phyloP scores from a whole-genome alignment of 2,888 invertebrate species.

The Exocentrus adspersus region DNA sequence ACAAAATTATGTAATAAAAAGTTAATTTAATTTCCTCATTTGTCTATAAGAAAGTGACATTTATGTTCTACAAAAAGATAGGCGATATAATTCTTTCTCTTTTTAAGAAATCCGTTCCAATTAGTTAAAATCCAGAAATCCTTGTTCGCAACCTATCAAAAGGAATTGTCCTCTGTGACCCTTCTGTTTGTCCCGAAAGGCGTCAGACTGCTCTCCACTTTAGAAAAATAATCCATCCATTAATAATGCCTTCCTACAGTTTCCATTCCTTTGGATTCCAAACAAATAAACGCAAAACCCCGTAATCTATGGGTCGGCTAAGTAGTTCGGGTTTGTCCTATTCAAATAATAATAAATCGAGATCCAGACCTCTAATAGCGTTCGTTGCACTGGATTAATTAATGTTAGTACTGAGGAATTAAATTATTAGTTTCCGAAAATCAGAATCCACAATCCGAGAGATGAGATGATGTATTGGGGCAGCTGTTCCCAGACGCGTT shows the following conservation, averaged over 20 bases:
- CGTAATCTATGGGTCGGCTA: conserved; percentile 10
- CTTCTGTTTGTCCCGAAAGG: background rate
- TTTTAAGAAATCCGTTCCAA: too few relatives aligned
- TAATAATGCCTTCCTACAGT: conserved; percentile 1
- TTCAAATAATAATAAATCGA: conserved; percentile 24
- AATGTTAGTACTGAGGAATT: conserved; percentile 22
- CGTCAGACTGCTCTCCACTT: background rate
- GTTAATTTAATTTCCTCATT: too few relatives aligned
- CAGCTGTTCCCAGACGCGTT: conserved; percentile 10
- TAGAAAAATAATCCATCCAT: background rate
- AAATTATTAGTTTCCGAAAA: conserved; percentile 22
- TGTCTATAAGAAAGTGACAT: too few relatives aligned
- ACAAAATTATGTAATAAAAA: too few relatives aligned
- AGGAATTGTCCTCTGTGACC: too few relatives aligned
- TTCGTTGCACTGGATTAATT: conserved; percentile 13
- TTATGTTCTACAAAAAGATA: too few relatives aligned
- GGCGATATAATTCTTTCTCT: too few relatives aligned
- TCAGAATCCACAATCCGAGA: conserved; percentile 6
- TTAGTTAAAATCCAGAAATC: too few relatives aligned
- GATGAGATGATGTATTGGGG: conserved; percentile 10
- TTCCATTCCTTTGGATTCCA: background rate
- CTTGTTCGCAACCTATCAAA: too few relatives aligned
- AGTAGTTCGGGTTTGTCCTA: conserved; percentile 24
- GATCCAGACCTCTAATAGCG: conserved; percentile 8
- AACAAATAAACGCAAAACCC: background rate